Conservation (phyloP, 2,113 vertebrate species). For the Malurus melanocephalus region DNA sequence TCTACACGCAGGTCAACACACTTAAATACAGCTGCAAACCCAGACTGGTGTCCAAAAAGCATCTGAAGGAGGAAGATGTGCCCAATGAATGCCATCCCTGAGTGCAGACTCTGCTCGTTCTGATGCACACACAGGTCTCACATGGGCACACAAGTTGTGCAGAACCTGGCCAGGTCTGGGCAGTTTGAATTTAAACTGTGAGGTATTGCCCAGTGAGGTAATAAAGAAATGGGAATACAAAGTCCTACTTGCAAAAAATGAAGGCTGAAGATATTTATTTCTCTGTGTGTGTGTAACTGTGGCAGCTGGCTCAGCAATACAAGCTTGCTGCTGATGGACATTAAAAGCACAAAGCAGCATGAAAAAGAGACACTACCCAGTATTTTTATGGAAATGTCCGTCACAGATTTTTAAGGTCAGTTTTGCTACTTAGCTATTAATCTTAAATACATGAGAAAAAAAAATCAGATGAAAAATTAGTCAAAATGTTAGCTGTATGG, state of each 20-base stretch:
- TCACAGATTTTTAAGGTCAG: neutral
- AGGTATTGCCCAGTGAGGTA: neutral
- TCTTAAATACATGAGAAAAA: neutral
- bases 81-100: neutral
- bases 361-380: neutral
- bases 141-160: accelerated
- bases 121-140: accelerated
- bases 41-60: neutral
- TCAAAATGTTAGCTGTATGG: neutral
- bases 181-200: neutral
- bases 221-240: neutral
- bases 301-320: neutral
- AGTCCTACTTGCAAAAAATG: neutral
- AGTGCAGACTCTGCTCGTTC: neutral
- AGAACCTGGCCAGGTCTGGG: neutral
- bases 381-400: neutral
- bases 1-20: neutral
- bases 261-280: neutral
- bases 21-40: neutral
- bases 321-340: neutral
- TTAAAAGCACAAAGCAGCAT: neutral
- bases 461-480: neutral
- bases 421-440: neutral
- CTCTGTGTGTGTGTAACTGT: neutral
- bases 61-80: neutral